phyloP scores from a whole-genome alignment of 2,797 vertebrate genomes.

The Acanthopagrus latus region DNA sequence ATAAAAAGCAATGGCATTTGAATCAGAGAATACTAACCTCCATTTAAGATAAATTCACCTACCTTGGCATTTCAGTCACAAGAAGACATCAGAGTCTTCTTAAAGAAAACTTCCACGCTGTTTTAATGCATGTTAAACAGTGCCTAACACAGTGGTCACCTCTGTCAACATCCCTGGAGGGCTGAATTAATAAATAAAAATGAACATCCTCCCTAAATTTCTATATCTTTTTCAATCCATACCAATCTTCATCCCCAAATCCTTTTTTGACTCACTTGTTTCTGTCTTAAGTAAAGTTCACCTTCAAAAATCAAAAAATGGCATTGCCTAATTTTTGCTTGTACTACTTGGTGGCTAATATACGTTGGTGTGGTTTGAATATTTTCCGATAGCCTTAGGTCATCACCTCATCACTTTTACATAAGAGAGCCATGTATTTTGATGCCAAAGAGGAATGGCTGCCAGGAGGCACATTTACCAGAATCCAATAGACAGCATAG shows the following conservation, averaged over 20 bases:
- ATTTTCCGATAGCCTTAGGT: neutral
- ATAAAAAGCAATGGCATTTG: neutral
- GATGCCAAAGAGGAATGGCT: neutral
- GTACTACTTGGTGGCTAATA: conserved; percentile 7
- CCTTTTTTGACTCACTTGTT: neutral
- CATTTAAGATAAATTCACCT: no score
- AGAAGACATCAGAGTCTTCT: no score
- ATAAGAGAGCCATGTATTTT: neutral
- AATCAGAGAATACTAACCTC: neutral
- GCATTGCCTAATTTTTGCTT: neutral
- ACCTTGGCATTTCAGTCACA: no score
- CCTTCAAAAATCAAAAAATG: neutral
- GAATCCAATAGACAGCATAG: neutral
- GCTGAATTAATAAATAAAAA: no score
- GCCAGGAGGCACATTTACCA: neutral
- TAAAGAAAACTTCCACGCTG: no score
- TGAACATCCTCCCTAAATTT: no score
- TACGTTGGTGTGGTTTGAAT: neutral
- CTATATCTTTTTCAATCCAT: neutral
- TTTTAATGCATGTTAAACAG: no score
- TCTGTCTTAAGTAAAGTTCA: neutral
- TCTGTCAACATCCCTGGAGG: no score
- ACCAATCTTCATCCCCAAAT: conserved; percentile 9
- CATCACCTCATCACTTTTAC: neutral
- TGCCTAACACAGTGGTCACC: no score